Percentiles rank a stretch among this genome's conserved stretches.
These are phyloP conservation scores for Drosophila insularis DNA, from an alignment of 1,140 invertebrate genomes.

Conservation along the genomic window DNA sequence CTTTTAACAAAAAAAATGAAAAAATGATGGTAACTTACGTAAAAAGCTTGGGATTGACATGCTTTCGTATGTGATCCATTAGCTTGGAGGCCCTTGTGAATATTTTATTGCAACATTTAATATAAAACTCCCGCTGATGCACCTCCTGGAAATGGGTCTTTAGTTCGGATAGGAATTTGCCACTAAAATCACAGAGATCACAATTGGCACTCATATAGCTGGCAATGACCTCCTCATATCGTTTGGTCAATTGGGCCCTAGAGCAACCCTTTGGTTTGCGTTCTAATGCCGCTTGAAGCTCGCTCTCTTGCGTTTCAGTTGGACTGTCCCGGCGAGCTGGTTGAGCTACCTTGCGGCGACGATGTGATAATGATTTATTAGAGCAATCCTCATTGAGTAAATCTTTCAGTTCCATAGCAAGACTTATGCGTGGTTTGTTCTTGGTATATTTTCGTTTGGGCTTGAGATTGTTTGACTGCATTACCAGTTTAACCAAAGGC, in stretches of 20 bases:
- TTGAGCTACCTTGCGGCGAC: background rate
- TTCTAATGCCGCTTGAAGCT: conserved; percentile 56
- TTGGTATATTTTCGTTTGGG: conserved; percentile 48
- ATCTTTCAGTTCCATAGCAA: conserved; percentile 49
- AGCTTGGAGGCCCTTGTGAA: conserved; percentile 66
- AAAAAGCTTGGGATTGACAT: conserved; percentile 73
- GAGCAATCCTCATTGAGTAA: conserved; percentile 36
- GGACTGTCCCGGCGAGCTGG: background rate
- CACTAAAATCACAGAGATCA: conserved; percentile 64
- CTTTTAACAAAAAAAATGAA: no score
- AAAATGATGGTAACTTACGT: conserved; percentile 49
- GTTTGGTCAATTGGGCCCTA: conserved; percentile 57
- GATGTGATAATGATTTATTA: background rate
- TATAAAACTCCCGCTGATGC: conserved; percentile 66
- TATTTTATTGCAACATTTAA: conserved; percentile 73
- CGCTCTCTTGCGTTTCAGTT: conserved; percentile 36
- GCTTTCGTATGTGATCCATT: conserved; percentile 74
- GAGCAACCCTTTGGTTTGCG: conserved; percentile 70
- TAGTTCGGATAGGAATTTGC: conserved; percentile 61
- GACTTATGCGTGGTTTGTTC: background rate
- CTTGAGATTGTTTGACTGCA: conserved; percentile 40
- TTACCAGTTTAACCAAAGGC: conserved; percentile 50
- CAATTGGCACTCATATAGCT: conserved; percentile 72
- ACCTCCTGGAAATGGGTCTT: conserved; percentile 63
- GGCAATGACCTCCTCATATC: conserved; percentile 69